Percentiles rank a stretch among this genome's conserved stretches.
Conservation (phyloP, 2,797 vertebrate species). For the Chaunax sp. region DNA sequence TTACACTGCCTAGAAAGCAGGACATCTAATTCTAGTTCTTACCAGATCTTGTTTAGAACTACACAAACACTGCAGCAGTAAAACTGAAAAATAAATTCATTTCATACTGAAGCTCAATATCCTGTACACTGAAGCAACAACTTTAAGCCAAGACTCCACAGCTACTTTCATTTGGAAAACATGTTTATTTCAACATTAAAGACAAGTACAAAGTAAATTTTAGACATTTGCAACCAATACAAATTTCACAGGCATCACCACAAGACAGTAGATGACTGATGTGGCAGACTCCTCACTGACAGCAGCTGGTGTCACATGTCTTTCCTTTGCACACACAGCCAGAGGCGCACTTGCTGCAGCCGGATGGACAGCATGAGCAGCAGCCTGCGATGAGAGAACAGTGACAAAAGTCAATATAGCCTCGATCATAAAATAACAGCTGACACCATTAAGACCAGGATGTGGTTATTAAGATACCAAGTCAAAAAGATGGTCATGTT, state of each 20-base stretch:
- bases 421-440: no score
- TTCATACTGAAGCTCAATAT: no score
- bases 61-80: no score
- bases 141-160: background rate
- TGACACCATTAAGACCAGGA: background rate
- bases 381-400: conserved; percentile 69
- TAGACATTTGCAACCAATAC: background rate
- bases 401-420: background rate
- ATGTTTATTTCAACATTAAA: conserved; percentile 47
- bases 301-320: conserved; percentile 88
- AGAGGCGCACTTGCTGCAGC: conserved; percentile 91
- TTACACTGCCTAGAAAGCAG: no score
- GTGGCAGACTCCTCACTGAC: conserved; percentile 81
- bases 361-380: conserved; percentile 89
- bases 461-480: background rate
- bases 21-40: no score
- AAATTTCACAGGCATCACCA: conserved; percentile 1
- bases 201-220: conserved; percentile 28
- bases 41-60: no score
- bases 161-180: background rate
- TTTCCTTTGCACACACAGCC: conserved; percentile 92
- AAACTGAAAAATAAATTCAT: no score
- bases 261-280: background rate
- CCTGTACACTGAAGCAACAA: background rate
- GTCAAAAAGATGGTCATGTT: background rate